These are phyloP conservation scores for Metopia argyrocephala DNA, from an alignment of 2,888 invertebrate species.

Conservation along the genomic window DNA sequence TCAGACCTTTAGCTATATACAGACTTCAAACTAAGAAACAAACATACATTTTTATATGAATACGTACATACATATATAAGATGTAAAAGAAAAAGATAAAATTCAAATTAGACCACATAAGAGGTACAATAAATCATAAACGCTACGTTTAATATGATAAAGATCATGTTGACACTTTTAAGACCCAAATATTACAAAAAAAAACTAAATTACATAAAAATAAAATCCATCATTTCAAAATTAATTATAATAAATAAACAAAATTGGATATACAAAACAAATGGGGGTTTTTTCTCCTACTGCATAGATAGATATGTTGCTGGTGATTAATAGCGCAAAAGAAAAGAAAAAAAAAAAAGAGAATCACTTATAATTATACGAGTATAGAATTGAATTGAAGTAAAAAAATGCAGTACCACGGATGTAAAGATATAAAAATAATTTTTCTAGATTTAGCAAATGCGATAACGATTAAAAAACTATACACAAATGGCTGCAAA, in stretches of 20 bases:
- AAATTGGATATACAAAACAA: neutral
- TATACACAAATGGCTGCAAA: neutral
- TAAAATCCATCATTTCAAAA: neutral
- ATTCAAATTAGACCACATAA: conserved; percentile 16
- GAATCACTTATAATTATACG: neutral
- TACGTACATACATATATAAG: too few species aligned
- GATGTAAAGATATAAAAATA: too few species aligned
- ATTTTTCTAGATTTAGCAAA: too few species aligned
- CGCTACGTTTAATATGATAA: conserved; percentile 25
- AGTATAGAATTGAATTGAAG: neutral
- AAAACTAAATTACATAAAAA: neutral
- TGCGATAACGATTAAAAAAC: too few species aligned
- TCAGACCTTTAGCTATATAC: too few species aligned
- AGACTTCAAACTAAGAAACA: too few species aligned
- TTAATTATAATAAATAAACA: neutral
- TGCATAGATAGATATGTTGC: too few species aligned
- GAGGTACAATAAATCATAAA: conserved; percentile 37
- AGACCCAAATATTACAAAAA: neutral
- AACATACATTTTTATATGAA: neutral
- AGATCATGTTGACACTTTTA: conserved; percentile 6
- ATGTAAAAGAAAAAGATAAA: too few species aligned
- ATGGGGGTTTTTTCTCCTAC: too few species aligned
- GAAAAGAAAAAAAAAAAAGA: too few species aligned
- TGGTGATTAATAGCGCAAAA: too few species aligned
- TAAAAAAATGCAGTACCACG: neutral